Percentiles rank a stretch among this genome's conserved stretches.
Conservation (phyloP, 2,888 invertebrate genomes). For the Metopia argyrocephala region DNA sequence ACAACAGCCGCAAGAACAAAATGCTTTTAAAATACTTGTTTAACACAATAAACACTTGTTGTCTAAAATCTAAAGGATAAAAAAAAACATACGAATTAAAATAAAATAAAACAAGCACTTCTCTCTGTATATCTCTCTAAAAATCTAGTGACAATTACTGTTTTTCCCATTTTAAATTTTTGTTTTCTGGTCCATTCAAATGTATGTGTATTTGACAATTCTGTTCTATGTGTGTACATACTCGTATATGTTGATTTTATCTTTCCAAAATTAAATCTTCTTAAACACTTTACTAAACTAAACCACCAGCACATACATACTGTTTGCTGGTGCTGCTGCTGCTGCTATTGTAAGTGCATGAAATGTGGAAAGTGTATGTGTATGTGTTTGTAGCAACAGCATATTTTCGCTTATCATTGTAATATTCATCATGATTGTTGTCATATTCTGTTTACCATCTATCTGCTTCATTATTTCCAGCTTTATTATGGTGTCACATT, state of each 20-base stretch:
- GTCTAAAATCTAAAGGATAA: constrained; percentile 17
- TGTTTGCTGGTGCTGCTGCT: background rate
- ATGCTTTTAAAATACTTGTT: background rate
- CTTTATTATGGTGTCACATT: constrained; percentile 48
- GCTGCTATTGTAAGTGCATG: too few species aligned
- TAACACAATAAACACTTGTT: constrained; percentile 36
- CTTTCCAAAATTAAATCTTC: background rate
- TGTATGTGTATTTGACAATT: background rate
- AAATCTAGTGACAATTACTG: constrained; percentile 24
- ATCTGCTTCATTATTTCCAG: constrained; percentile 8
- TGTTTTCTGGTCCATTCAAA: background rate
- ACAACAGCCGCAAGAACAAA: constrained; percentile 11
- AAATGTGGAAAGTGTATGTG: too few species aligned
- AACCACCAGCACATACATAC: background rate
- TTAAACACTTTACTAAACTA: background rate
- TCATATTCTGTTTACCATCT: background rate
- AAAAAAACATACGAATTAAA: too few species aligned
- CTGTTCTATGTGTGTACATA: background rate
- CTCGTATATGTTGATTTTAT: background rate
- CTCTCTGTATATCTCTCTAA: constrained; percentile 5
- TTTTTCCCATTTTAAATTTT: background rate
- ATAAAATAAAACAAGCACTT: background rate
- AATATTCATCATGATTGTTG: background rate
- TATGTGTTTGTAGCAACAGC: too few species aligned
- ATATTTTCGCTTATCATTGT: background rate